Conservation (phyloP, 1,140 invertebrate species). For the Cherax quadricarinatus region DNA sequence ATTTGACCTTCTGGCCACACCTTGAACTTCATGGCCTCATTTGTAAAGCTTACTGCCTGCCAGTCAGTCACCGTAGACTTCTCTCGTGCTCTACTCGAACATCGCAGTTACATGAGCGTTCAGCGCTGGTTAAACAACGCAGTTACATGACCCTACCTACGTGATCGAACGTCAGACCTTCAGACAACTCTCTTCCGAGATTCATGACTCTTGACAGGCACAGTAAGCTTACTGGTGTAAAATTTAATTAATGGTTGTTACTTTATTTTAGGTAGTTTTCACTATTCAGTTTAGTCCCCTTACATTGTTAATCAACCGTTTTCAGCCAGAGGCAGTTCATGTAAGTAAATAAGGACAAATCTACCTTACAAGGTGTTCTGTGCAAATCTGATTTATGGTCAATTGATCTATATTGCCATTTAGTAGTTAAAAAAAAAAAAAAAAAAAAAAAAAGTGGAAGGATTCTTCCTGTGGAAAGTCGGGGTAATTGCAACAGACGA, state of each 20-base stretch:
- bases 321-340: slow-evolving; percentile 70
- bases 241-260: slow-evolving; percentile 65
- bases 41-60: slow-evolving; percentile 72
- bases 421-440: not conserved
- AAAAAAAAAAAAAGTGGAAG: slow-evolving; percentile 23
- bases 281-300: slow-evolving; percentile 48
- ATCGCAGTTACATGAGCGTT: slow-evolving; percentile 71
- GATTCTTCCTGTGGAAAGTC: not conserved
- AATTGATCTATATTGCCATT: not conserved
- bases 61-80: slow-evolving; percentile 70
- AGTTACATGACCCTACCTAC: slow-evolving; percentile 72
- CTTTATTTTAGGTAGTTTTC: slow-evolving; percentile 62
- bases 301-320: slow-evolving; percentile 50
- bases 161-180: slow-evolving; percentile 72
- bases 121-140: slow-evolving; percentile 68
- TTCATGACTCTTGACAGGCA: slow-evolving; percentile 67
- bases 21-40: slow-evolving; percentile 71
- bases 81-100: slow-evolving; percentile 67
- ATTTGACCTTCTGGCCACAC: slow-evolving; percentile 70
- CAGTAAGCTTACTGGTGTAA: slow-evolving; percentile 71
- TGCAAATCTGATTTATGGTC: slow-evolving; percentile 67
- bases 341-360: slow-evolving; percentile 61
- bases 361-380: slow-evolving; percentile 11
- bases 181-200: slow-evolving; percentile 70
- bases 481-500: not conserved